phyloP scores from a whole-genome alignment of 2,888 invertebrate genomes.

The Trissolcus japonicus region DNA sequence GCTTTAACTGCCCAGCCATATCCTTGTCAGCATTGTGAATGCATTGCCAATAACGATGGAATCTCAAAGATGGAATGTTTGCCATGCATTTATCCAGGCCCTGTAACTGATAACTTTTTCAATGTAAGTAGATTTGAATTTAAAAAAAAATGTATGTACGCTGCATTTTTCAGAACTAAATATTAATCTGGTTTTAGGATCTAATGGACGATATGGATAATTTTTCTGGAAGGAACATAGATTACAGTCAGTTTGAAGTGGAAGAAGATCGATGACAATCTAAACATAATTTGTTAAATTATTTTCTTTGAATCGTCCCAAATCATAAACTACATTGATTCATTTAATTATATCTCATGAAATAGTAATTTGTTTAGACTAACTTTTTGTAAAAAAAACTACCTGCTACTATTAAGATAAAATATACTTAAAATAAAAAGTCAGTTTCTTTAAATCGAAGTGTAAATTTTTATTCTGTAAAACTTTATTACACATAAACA shows the following conservation, averaged over 20 bases:
- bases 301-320: constrained; percentile 31
- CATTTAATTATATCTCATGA: constrained; percentile 9
- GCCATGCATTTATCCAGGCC: constrained; percentile 79
- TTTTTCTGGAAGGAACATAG: constrained; percentile 64
- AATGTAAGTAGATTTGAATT: constrained; percentile 66
- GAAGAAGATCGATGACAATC: constrained; percentile 52
- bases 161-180: background rate
- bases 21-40: constrained; percentile 83
- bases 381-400: constrained; percentile 2
- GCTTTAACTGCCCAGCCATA: constrained; percentile 81
- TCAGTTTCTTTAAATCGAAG: constrained; percentile 6
- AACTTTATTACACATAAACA: constrained; percentile 48
- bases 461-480: constrained; percentile 43
- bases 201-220: constrained; percentile 70
- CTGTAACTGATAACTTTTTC: constrained; percentile 77
- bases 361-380: constrained; percentile 9
- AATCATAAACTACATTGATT: constrained; percentile 18
- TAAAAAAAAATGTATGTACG: constrained; percentile 7
- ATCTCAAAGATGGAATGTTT: constrained; percentile 80
- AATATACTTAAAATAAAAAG: constrained; percentile 7
- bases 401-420: background rate
- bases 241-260: constrained; percentile 64
- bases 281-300: constrained; percentile 39
- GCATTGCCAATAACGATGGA: constrained; percentile 82
- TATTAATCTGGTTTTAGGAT: constrained; percentile 63